phyloP scores from a whole-genome alignment of 1,140 invertebrate genomes.

The Drosophila nigromelanica region DNA sequence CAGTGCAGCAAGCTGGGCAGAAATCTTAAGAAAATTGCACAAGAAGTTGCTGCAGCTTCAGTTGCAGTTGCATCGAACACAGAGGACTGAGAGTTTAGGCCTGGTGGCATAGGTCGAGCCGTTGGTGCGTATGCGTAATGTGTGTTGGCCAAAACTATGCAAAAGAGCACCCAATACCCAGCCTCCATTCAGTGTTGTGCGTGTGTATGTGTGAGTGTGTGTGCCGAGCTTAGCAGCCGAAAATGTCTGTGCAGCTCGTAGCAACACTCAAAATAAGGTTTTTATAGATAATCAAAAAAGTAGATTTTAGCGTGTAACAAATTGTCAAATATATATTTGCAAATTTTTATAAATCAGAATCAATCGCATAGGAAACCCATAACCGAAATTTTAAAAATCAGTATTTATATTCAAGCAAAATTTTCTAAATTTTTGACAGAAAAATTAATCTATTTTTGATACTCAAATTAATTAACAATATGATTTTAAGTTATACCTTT shows the following conservation, averaged over 20 bases:
- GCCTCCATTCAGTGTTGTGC: neutral
- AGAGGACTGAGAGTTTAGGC: neutral
- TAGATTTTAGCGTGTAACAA: neutral
- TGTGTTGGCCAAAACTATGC: constrained; percentile 65
- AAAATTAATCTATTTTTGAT: too few relatives aligned
- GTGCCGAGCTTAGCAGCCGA: constrained; percentile 53
- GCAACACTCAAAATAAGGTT: neutral
- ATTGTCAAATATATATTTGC: too few relatives aligned
- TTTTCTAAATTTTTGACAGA: too few relatives aligned
- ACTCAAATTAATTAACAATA: too few relatives aligned
- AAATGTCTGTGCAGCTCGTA: constrained; percentile 32
- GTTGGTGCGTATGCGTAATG: constrained; percentile 69
- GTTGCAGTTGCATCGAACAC: constrained; percentile 39
- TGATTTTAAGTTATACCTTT: too few relatives aligned
- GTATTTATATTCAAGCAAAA: too few relatives aligned
- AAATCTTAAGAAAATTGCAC: constrained; percentile 77
- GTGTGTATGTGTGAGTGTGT: constrained; percentile 5
- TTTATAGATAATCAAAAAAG: neutral
- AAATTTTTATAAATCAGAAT: too few relatives aligned
- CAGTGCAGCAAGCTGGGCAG: constrained; percentile 43
- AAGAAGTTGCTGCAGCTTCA: constrained; percentile 64
- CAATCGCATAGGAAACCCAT: too few relatives aligned
- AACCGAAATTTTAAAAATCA: too few relatives aligned
- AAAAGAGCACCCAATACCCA: constrained; percentile 44
- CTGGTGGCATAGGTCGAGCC: constrained; percentile 6